Conservation (phyloP, 2,797 vertebrate species). For the Centroberyx gerrardi region DNA sequence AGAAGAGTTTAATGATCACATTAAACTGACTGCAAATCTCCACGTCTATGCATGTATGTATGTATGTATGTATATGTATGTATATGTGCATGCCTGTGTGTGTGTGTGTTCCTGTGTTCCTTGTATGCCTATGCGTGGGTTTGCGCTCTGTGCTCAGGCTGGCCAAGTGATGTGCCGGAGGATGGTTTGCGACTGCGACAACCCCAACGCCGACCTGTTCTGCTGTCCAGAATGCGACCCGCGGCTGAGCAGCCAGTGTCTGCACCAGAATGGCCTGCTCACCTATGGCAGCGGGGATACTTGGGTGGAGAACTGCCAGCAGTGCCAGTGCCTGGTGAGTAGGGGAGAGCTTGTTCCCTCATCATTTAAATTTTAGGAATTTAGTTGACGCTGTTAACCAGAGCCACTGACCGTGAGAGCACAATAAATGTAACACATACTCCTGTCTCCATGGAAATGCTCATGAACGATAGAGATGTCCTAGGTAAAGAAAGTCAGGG, state of each 20-base stretch:
- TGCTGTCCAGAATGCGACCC: slow-evolving; percentile 99
- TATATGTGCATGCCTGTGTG: not conserved
- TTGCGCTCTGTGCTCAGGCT: slow-evolving; percentile 79
- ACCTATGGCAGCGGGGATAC: slow-evolving; percentile 96
- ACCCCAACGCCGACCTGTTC: slow-evolving; percentile 96
- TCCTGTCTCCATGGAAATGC: slow-evolving; percentile 70
- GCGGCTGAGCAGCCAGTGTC: slow-evolving; percentile 95
- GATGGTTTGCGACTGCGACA: slow-evolving; percentile 99
- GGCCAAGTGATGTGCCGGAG: slow-evolving; percentile 97
- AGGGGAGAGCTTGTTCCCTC: not conserved
- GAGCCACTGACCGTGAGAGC: slow-evolving; percentile 14
- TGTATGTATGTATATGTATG: not conserved
- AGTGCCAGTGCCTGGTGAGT: slow-evolving; percentile 97
- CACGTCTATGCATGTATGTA: slow-evolving; percentile 35
- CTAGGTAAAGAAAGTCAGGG: slow-evolving; percentile 66
- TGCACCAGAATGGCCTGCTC: slow-evolving; percentile 95
- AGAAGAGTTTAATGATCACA: slow-evolving; percentile 63
- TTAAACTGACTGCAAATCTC: slow-evolving; percentile 31
- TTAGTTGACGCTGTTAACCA: not conserved
- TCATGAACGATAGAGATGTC: slow-evolving; percentile 42
- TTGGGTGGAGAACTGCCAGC: slow-evolving; percentile 97
- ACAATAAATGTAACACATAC: slow-evolving; percentile 45
- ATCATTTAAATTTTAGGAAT: not conserved
- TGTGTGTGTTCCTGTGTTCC: not conserved
- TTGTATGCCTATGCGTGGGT: slow-evolving; percentile 21